Conservation (phyloP, 2,888 invertebrate genomes). For the Cryptosula pallasiana region DNA sequence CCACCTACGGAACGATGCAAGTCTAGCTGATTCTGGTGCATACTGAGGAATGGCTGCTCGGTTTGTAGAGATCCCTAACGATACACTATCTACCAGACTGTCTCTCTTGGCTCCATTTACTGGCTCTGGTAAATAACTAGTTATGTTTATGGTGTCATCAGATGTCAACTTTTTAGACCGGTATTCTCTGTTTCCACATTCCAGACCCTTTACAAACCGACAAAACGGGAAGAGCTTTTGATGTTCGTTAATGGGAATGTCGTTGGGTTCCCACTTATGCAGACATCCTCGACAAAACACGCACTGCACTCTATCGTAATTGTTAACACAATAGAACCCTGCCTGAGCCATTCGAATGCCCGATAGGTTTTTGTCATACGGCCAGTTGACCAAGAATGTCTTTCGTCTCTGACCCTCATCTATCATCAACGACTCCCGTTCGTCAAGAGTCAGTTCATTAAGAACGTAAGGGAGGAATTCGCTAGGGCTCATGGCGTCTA, state of each 20-base stretch:
- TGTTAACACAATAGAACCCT: constrained; percentile 75
- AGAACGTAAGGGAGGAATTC: constrained; percentile 16
- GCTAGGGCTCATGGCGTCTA: constrained; percentile 8
- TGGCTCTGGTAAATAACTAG: background rate
- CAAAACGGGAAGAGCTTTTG: constrained; percentile 84
- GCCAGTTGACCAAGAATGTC: constrained; percentile 34
- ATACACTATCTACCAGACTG: background rate
- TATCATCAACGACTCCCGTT: constrained; percentile 27
- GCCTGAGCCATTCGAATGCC: constrained; percentile 69
- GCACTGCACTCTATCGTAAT: constrained; percentile 82
- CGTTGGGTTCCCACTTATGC: constrained; percentile 84
- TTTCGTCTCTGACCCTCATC: constrained; percentile 34
- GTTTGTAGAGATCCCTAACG: background rate
- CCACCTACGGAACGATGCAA: background rate
- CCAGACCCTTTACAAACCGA: constrained; percentile 61
- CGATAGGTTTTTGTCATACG: constrained; percentile 30
- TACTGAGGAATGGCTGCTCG: background rate
- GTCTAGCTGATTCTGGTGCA: background rate
- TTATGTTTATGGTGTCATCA: constrained; percentile 1
- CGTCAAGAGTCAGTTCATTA: background rate
- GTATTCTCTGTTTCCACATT: constrained; percentile 32
- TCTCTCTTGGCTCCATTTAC: background rate
- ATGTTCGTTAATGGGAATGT: constrained; percentile 89
- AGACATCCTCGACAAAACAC: constrained; percentile 89
- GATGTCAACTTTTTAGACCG: background rate